Conservation (phyloP, 2,888 invertebrate species). For the Euplexia lucipara region DNA sequence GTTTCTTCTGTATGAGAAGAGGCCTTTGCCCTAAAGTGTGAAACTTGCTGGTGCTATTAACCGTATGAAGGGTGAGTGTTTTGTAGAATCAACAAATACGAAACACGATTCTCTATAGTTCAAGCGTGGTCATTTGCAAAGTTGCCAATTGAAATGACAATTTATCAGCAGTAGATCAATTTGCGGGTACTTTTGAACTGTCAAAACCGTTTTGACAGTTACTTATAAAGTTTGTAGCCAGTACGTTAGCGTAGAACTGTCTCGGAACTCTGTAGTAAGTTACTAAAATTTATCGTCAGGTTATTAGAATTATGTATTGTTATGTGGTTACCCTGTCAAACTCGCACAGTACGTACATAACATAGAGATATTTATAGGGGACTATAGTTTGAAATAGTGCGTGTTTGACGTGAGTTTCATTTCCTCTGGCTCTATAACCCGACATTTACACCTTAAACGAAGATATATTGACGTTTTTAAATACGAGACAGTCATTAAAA, state of each 20-base stretch:
- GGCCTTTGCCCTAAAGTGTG: too few species aligned
- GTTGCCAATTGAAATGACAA: background rate
- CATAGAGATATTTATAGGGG: background rate
- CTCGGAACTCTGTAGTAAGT: background rate
- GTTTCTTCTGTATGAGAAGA: too few species aligned
- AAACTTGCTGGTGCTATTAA: too few species aligned
- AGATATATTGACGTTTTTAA: slow-evolving; percentile 27
- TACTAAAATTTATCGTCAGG: background rate
- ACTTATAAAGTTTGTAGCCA: background rate
- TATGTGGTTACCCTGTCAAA: background rate
- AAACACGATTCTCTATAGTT: background rate
- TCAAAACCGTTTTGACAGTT: background rate
- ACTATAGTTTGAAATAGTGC: too few species aligned
- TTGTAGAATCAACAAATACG: background rate
- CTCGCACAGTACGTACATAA: too few species aligned
- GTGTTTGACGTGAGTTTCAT: slow-evolving; percentile 14
- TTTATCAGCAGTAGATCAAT: too few species aligned
- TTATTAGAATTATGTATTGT: slow-evolving; percentile 3
- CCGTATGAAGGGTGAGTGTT: background rate
- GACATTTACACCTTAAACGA: slow-evolving; percentile 5
- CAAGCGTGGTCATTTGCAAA: background rate
- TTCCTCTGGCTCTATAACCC: background rate
- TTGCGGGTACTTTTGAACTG: background rate
- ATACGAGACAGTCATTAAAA: slow-evolving; percentile 8
- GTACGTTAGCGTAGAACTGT: background rate